phyloP scores from a whole-genome alignment of 2,113 vertebrate genomes.

The Catharus minimus region DNA sequence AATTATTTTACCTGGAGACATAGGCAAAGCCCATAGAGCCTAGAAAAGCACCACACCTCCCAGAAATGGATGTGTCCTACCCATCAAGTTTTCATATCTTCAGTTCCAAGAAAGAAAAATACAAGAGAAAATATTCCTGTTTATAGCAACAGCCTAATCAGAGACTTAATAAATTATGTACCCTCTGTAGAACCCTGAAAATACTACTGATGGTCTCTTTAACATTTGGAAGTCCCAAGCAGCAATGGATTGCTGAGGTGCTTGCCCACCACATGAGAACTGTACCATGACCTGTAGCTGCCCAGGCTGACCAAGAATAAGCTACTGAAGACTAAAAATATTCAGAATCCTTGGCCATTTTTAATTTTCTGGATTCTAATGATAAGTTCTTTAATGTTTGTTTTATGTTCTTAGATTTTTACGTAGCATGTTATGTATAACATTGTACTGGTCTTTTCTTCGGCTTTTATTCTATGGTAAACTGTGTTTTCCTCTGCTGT shows the following conservation, averaged over 20 bases:
- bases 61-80: background rate
- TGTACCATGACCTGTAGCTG: background rate
- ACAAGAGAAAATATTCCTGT: background rate
- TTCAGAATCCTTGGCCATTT: background rate
- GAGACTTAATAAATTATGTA: background rate
- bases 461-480: background rate
- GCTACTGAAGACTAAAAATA: background rate
- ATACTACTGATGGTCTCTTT: background rate
- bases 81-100: background rate
- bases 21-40: background rate
- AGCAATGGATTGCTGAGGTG: rapidly evolving
- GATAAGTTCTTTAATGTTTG: background rate
- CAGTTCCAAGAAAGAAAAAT: background rate
- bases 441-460: background rate
- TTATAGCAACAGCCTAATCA: background rate
- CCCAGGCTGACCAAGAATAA: background rate
- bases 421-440: background rate
- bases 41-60: background rate
- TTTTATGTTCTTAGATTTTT: background rate
- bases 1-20: background rate
- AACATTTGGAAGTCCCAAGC: too few relatives aligned
- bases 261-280: background rate
- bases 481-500: background rate
- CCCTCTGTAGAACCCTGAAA: background rate
- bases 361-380: background rate